phyloP scores from a whole-genome alignment of 2,888 invertebrate genomes.

The Heteromurus nitidus region DNA sequence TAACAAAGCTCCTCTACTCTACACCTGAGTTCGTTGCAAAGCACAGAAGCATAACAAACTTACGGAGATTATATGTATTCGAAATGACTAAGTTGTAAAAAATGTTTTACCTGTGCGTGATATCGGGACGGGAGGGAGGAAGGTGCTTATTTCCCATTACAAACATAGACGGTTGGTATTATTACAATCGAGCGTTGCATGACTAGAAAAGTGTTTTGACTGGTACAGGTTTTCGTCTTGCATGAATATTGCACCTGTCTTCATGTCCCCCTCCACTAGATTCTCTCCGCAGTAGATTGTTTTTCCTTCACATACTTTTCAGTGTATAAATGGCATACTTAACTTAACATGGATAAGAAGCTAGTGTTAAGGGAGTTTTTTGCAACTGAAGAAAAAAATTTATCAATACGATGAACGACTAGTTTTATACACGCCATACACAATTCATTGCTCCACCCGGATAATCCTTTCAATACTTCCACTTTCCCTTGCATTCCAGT shows the following conservation, averaged over 20 bases:
- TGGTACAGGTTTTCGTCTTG: not conserved
- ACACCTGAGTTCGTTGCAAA: no score
- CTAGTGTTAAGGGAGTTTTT: not conserved
- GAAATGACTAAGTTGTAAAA: no score
- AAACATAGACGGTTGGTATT: no score
- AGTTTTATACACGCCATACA: not conserved
- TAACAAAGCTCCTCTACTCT: no score
- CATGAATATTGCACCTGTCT: not conserved
- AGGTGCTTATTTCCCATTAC: no score
- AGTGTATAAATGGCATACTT: no score
- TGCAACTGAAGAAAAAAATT: not conserved
- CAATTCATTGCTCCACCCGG: conserved; percentile 34
- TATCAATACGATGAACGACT: not conserved
- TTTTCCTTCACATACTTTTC: no score
- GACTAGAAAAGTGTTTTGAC: not conserved
- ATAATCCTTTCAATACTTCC: conserved; percentile 40
- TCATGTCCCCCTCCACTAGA: not conserved
- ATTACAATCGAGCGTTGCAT: not conserved
- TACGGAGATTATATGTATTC: no score
- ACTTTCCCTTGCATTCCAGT: conserved; percentile 38
- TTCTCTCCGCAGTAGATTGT: not conserved
- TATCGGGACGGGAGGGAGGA: no score
- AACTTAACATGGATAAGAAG: not conserved
- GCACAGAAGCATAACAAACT: no score
- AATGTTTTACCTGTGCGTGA: no score